Base-by-base conservation (phyloP, 2,113 vertebrate genomes). In the Pipra filicauda region DNA sequence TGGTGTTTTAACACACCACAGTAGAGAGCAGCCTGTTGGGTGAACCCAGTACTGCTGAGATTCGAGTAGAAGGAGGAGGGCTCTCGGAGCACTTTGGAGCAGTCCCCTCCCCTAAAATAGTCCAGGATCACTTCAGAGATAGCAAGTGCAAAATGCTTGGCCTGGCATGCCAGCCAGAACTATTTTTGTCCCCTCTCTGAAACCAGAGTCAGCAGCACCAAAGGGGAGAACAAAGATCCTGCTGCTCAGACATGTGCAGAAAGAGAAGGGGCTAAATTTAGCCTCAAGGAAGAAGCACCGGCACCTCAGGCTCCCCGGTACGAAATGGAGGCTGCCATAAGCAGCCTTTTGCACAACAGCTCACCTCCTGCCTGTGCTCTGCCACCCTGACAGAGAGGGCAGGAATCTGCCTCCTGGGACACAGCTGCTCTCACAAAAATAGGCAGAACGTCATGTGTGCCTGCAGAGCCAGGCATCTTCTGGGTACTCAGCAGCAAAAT, bases 191-290 rank as follows among this genome's bases (percentile, higher is more conserved):
- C 39, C 15, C 20, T 1, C 49, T 65, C 86, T 87, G 93, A 93
- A 95, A 92, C 48, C 28, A 61, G 85, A 93, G 91, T 80, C 87
- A 91, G 72, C 4, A 5, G 52, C 61, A 55, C 83, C 26, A 41
- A 69, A 91, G 43, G 43, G 62, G 23, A 95, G 51, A 85, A 91
- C 74, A 95, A 96, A 94, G 88, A 84, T 87, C 72, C 69, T 37
- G 31, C 49, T 24, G 77, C 73, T 85, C 69, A 49, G 76, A 57
- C 73, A 83, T 61, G 51, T 87, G 70, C 71, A 81, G 72, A 67
- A 86, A 76, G 76, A 92, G 92, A 67, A 76, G 37, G 10, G 55
- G 35, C 93, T 97, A 97, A 96, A 96, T 96, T 97, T 97, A 97
- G 87, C 55, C 49, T 37, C 61, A 52, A 67, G 51, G 73, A 90